phyloP scores from a whole-genome alignment of 2,797 vertebrate species.

The Brachyrhaphis roseni region DNA sequence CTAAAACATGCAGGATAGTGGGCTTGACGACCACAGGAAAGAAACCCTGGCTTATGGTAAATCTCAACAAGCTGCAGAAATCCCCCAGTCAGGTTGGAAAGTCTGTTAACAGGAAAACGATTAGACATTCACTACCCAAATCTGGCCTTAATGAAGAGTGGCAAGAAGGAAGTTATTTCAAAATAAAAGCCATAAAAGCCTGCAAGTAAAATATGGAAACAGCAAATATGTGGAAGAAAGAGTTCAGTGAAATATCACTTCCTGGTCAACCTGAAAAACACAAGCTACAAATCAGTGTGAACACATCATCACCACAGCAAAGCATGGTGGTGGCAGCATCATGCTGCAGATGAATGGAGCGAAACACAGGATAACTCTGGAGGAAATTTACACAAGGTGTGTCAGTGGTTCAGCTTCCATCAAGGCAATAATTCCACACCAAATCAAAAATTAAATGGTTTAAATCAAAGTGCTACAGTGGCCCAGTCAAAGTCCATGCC shows the following conservation, averaged over 20 bases:
- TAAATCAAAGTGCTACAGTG: neutral
- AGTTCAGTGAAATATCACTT: neutral
- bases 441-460: neutral
- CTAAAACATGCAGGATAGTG: neutral
- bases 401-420: neutral
- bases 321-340: neutral
- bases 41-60: neutral
- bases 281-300: neutral
- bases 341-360: neutral
- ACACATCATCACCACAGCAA: neutral
- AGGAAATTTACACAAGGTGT: neutral
- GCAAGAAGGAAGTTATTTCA: neutral
- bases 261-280: neutral
- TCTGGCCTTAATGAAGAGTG: neutral
- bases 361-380: neutral
- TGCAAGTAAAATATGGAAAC: neutral
- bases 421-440: neutral
- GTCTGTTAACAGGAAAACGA: neutral
- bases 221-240: neutral
- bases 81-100: neutral
- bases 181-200: neutral
- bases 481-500: neutral
- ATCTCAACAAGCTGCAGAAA: neutral
- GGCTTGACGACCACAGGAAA: neutral
- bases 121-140: neutral